These are phyloP conservation scores for Callaeas wilsoni DNA, from an alignment of 2,113 vertebrate species.

Conservation along the genomic window DNA sequence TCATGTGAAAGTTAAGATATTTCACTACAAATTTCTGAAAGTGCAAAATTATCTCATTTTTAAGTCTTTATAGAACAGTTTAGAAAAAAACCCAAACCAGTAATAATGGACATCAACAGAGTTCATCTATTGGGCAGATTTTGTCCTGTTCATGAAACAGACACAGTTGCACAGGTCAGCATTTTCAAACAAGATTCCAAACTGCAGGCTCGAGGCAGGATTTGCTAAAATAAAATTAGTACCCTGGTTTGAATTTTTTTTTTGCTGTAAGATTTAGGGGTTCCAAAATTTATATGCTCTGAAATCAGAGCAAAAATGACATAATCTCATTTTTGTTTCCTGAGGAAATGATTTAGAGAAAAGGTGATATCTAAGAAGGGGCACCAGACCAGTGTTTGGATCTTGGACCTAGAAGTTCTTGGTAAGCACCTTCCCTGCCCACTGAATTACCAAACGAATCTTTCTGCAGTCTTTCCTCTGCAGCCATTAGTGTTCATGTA, in stretches of 20 bases:
- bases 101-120: neutral
- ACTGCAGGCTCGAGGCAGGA: neutral
- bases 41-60: neutral
- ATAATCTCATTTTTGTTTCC: neutral
- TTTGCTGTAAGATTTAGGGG: neutral
- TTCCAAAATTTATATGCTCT: neutral
- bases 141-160: neutral
- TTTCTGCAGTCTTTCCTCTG: neutral
- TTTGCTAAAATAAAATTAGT: neutral
- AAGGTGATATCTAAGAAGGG: neutral
- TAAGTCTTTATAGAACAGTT: neutral
- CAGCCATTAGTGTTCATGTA: neutral
- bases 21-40: neutral
- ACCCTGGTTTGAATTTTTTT: neutral
- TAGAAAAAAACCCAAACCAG: neutral
- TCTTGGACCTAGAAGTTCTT: neutral
- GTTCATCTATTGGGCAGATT: neutral
- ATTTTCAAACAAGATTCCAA: neutral
- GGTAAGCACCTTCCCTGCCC: neutral
- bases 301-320: neutral
- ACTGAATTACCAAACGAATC: neutral
- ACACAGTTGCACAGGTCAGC: neutral
- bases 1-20: neutral
- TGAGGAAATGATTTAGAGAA: neutral
- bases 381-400: neutral